Evolutionary conservation across 2,113 vertebrate species (phyloP), one percentile per base, ranked within the genome.

Genomic region (Murina feae): DNA sequence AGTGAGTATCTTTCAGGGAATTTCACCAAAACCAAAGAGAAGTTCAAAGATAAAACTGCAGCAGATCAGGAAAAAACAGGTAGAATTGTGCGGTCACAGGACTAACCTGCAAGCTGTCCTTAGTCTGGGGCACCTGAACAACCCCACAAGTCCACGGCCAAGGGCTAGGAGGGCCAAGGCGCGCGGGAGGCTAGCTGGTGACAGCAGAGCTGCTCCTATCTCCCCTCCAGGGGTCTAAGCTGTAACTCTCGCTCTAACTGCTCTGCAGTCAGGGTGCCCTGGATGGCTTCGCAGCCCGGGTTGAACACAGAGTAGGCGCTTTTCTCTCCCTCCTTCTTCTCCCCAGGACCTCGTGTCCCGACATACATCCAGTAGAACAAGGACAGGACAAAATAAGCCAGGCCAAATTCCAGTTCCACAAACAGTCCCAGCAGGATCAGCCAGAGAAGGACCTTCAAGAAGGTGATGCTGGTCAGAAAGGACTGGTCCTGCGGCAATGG

Each of bases 241-340:
- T 98, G 98, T 97, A 99, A 97, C 97, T 99, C 99, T 5, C 98
- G 98, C 96, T 99, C 99, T 92, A 99, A 97, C 97, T 99, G 99
- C 96, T 99, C 99, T 2, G 99, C 99, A 1, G 99, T 99, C 90
- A 99, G 98, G 5, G 99, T 97, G 25, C 99, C 99, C 93, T 99
- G 96, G 94, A 99, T 98, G 75, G 99, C 98, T 94, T 98, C 97
- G 69, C 99, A 99, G 95, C 99, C 98, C 0, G 99, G 99, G 94
- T 99, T 99, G 97, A 99, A 99, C 12, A 99, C 99, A 0, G 99
- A 99, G 94, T 99, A 99, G 28, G 99, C 99, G 1, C 99, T 99
- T 93, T 98, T 97, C 96, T 99, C 99, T 71, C 99, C 99, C 2
- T 96, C 98, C 79, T 98, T 95, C 23, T 98, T 98, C 44, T 98